Percentiles rank a stretch among this genome's conserved stretches.
Conservation (phyloP, 2,113 vertebrate species). For the Mesocricetus auratus region DNA sequence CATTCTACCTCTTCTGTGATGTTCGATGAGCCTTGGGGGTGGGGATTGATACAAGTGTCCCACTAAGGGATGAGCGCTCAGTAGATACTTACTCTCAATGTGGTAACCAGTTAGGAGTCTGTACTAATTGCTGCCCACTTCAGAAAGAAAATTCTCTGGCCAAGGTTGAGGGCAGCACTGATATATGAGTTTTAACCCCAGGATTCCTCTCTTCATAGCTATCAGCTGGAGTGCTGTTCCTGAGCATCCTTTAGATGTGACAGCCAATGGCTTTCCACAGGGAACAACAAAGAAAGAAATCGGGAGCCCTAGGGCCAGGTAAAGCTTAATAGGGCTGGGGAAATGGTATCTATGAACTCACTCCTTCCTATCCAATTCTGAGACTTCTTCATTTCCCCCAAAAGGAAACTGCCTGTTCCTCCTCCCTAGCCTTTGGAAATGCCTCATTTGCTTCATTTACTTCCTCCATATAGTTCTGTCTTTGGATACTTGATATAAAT, state of each 20-base stretch:
- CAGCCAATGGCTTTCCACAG: slow-evolving; percentile 95
- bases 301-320: slow-evolving; percentile 92
- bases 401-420: background rate
- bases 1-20: background rate
- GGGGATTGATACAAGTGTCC: background rate
- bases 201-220: slow-evolving; percentile 85
- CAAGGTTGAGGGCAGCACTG: background rate
- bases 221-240: slow-evolving; percentile 96
- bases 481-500: background rate
- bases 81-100: background rate
- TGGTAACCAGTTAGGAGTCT: background rate
- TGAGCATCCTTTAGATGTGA: slow-evolving; percentile 94
- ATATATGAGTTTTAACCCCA: background rate
- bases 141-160: background rate
- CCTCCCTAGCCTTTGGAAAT: background rate
- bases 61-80: too few relatives aligned
- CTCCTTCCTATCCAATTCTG: background rate
- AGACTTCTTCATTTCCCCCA: background rate
- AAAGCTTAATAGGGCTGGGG: background rate
- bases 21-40: background rate
- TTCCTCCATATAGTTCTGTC: background rate
- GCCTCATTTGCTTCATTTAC: background rate
- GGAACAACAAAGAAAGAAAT: slow-evolving; percentile 93
- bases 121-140: background rate
- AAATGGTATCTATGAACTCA: background rate